A percentile compares a stretch with the other conserved stretches of the same genome.
Evolutionary conservation across 2,888 invertebrate genomes (phyloP).

Genomic region (Phlogophora meticulosa): DNA sequence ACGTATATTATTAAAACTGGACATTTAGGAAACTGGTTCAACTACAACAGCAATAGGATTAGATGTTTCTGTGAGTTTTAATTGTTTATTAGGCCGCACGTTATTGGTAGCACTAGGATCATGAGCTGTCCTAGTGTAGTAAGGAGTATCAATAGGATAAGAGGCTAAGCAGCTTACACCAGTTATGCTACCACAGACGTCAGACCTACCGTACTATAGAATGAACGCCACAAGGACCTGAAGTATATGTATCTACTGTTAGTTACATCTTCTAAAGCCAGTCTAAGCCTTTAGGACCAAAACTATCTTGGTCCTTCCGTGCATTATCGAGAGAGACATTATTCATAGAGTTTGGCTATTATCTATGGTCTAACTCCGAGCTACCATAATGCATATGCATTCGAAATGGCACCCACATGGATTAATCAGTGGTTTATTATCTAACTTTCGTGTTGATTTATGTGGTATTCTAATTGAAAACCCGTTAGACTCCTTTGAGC

Average conservation of each 20-base stretch:
- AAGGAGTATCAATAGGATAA: no score
- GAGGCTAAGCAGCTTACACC: no score
- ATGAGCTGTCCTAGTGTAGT: no score
- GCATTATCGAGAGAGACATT: conserved; percentile 41
- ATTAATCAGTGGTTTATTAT: conserved; percentile 32
- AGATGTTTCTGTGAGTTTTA: no score
- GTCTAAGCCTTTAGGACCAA: conserved; percentile 19
- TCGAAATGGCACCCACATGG: conserved; percentile 62
- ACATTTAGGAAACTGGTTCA: no score
- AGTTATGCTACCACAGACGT: no score
- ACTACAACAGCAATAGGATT: background rate
- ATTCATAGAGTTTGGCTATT: conserved; percentile 51
- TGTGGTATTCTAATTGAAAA: conserved; percentile 14
- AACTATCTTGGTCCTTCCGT: conserved; percentile 18
- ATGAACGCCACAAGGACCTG: background rate
- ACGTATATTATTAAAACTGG: conserved; percentile 1
- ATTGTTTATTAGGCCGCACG: no score
- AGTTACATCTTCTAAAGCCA: conserved; percentile 2
- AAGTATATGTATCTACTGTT: background rate
- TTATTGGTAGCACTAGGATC: no score
- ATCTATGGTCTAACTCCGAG: conserved; percentile 31
- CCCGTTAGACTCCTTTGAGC: background rate
- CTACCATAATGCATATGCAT: conserved; percentile 54
- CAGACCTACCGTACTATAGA: background rate
- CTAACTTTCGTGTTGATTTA: conserved; percentile 27